Evolutionary conservation across 2,888 invertebrate genomes (phyloP).

Genomic region (Tinea trinotella): DNA sequence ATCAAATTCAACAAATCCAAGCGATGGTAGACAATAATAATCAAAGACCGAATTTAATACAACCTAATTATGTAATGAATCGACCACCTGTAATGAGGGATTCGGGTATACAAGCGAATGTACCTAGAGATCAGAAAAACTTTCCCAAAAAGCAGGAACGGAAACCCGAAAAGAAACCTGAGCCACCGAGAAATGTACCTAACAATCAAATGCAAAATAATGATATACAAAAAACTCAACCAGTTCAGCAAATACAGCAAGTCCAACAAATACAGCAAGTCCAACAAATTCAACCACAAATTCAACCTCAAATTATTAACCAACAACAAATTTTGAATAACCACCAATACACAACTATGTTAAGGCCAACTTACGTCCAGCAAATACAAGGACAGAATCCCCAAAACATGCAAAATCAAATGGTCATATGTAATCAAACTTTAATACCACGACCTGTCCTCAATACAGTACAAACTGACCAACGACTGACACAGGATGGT

Average conservation of each 20-base stretch:
- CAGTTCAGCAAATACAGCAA: background rate
- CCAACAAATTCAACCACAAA: background rate
- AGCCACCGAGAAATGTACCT: background rate
- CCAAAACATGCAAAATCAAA: background rate
- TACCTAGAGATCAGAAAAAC: constrained; percentile 2
- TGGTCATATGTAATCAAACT: background rate
- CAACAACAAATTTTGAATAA: background rate
- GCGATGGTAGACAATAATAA: background rate
- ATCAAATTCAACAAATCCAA: constrained; percentile 4
- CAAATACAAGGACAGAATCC: background rate
- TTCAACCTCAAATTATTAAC: background rate
- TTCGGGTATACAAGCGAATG: constrained; percentile 6
- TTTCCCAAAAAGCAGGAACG: background rate
- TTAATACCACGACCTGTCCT: background rate
- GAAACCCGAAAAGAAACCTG: background rate
- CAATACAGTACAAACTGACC: background rate
- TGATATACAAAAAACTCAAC: background rate
- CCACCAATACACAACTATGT: background rate
- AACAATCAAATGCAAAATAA: background rate
- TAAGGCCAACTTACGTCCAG: background rate
- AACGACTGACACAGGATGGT: background rate
- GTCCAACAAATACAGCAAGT: background rate
- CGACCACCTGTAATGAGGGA: background rate
- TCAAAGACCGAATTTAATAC: background rate
- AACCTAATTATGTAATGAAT: background rate